These are phyloP conservation scores for Cetoscarus ocellatus DNA, from an alignment of 2,797 vertebrate species.

Conservation along the genomic window DNA sequence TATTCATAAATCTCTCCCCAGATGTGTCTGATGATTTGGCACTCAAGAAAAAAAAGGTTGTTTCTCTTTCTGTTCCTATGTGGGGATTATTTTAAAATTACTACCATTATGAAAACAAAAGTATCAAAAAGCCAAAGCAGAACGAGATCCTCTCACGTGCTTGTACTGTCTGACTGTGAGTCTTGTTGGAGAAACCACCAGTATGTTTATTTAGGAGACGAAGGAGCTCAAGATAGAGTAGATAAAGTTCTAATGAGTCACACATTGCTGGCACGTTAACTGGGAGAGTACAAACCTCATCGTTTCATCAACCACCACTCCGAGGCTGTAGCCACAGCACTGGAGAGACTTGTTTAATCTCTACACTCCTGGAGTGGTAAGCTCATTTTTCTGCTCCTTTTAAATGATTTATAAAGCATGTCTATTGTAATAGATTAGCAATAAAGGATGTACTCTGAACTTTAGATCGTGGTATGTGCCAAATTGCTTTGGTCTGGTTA, in stretches of 20 bases:
- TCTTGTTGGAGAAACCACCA: constrained; percentile 53
- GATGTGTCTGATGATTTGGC: not conserved
- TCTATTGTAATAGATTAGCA: constrained; percentile 39
- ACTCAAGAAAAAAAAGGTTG: constrained; percentile 9
- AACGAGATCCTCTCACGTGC: constrained; percentile 7
- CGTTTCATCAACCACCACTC: constrained; percentile 70
- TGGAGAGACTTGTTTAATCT: constrained; percentile 71
- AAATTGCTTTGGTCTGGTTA: constrained; percentile 40
- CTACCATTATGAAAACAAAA: constrained; percentile 30
- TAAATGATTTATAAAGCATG: constrained; percentile 54
- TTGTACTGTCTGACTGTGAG: constrained; percentile 42
- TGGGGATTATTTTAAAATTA: not conserved
- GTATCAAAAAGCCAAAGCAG: constrained; percentile 17
- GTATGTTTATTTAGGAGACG: constrained; percentile 60
- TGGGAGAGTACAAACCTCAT: constrained; percentile 34
- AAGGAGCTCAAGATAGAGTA: constrained; percentile 48
- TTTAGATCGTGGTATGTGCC: constrained; percentile 35
- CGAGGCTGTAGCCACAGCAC: constrained; percentile 43
- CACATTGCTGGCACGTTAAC: constrained; percentile 65
- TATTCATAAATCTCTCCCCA: not conserved
- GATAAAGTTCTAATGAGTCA: constrained; percentile 69
- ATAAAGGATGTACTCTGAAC: constrained; percentile 29
- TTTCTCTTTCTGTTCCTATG: constrained; percentile 29
- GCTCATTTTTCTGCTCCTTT: constrained; percentile 48
- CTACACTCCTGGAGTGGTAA: constrained; percentile 58